These are phyloP conservation scores for Oreochromis niloticus DNA, from an alignment of 2,113 vertebrate genomes.

Conservation along the genomic window DNA sequence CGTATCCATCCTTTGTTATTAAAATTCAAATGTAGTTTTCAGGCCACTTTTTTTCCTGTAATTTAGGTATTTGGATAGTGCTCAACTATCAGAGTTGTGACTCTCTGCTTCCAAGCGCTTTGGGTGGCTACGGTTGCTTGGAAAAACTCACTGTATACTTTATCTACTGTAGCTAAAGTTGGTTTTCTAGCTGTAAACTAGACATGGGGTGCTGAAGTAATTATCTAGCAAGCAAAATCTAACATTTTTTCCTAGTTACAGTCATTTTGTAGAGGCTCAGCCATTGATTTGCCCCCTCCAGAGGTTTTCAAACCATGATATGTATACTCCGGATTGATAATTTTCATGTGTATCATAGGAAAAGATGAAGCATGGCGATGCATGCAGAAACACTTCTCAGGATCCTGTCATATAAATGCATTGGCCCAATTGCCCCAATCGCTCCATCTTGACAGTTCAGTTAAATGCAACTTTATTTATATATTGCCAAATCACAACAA, in stretches of 20 bases:
- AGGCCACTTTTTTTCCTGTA: accelerated
- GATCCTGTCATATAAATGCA: neutral
- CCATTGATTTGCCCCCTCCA: neutral
- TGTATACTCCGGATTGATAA: neutral
- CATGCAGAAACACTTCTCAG: neutral
- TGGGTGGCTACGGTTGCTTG: accelerated
- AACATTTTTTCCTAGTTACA: neutral
- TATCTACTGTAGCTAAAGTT: neutral
- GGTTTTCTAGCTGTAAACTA: neutral
- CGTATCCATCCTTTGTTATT: neutral
- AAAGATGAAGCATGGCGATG: neutral
- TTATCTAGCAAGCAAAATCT: neutral
- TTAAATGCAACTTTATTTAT: neutral
- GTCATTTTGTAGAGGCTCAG: neutral
- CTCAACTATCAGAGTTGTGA: neutral
- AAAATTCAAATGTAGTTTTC: neutral
- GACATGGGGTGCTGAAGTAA: neutral
- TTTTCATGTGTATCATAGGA: neutral
- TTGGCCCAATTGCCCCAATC: neutral
- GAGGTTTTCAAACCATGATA: neutral
- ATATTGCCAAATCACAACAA: neutral
- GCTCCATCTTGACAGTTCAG: neutral
- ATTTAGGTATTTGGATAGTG: neutral
- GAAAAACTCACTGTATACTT: neutral
- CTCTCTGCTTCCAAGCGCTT: neutral